Base-by-base conservation (phyloP, 2,888 invertebrate species). In the Eurytoma californica region DNA sequence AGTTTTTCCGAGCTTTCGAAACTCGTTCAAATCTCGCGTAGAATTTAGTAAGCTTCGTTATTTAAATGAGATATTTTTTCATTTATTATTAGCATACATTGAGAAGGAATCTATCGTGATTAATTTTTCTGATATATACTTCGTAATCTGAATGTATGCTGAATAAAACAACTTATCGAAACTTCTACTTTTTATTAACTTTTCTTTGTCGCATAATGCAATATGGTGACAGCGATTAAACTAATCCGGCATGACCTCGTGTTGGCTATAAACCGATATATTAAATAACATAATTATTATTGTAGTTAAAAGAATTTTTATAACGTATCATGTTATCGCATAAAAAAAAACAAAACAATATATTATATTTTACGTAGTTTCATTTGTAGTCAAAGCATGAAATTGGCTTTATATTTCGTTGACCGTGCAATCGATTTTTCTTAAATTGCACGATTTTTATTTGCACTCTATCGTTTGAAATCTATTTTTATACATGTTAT, bases 1-100 rank as follows among this genome's bases (percentile, higher is more conserved):
- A 90, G 92, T 84, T 72, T 66, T 65, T 16, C 47, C 49, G 9
- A 63, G 18, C 5, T 47, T 24, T 53, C 28, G 3, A 77, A 60
- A 53, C 47, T 65, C 58, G 24, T 5, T 47, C 16, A n/a, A 66
- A 55, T 28, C 53, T 18, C 39, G 20, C 16, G 61, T 63, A 63
- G 18, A 63, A 16, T 55, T 28, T 30, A 70, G 66, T 57, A 73
- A 20, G 47, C 73, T 66, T 73, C 66, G 65, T 70, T 63, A 63
- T 14, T n/a, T 20, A 61, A 24, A 70, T 66, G 57, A 2, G 7
- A 28, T 72, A 63, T 72, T 67, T 72, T 77, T 65, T 74, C 69
- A n/a, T 24, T 28, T 55, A n/a, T 67, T 79, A 68, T 68, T 68
- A 18, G 58, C 65, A 53, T 74, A 73, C 70, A 63, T 81, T 74